Percentiles rank a stretch among this genome's conserved stretches.
Conservation (phyloP, 2,113 vertebrate species). For the Ctenodactylus gundi region DNA sequence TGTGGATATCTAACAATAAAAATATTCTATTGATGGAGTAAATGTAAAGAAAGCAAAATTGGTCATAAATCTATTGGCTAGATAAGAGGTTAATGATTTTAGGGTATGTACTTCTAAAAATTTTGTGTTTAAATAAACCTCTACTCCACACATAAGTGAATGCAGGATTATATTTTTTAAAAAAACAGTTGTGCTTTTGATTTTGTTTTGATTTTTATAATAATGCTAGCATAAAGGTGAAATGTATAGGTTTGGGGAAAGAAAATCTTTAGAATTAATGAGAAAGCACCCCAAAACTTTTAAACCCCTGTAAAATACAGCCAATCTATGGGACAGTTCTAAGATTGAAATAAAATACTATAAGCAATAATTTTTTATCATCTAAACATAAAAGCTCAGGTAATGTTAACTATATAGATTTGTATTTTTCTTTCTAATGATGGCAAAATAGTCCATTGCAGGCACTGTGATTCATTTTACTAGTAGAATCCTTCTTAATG, state of each 20-base stretch:
- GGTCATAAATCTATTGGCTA: background rate
- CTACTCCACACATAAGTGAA: background rate
- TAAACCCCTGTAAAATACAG: background rate
- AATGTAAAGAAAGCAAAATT: background rate
- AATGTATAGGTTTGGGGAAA: background rate
- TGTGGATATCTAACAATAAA: background rate
- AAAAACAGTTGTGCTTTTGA: background rate
- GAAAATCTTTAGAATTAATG: background rate
- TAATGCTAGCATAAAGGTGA: background rate
- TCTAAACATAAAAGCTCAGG: background rate
- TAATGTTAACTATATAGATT: background rate
- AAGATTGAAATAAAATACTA: background rate
- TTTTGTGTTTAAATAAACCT: background rate
- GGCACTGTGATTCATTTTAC: accelerated
- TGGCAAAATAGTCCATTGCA: background rate
- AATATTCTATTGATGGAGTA: background rate
- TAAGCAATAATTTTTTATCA: background rate
- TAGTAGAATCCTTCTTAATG: background rate
- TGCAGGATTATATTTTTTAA: background rate
- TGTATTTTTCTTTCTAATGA: background rate
- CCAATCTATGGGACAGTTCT: background rate
- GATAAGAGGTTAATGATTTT: background rate
- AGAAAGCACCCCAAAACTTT: background rate
- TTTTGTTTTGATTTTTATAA: background rate
- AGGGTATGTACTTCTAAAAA: background rate